Evolutionary conservation across 2,888 invertebrate genomes (phyloP).

Genomic region (Eupeodes luniger): DNA sequence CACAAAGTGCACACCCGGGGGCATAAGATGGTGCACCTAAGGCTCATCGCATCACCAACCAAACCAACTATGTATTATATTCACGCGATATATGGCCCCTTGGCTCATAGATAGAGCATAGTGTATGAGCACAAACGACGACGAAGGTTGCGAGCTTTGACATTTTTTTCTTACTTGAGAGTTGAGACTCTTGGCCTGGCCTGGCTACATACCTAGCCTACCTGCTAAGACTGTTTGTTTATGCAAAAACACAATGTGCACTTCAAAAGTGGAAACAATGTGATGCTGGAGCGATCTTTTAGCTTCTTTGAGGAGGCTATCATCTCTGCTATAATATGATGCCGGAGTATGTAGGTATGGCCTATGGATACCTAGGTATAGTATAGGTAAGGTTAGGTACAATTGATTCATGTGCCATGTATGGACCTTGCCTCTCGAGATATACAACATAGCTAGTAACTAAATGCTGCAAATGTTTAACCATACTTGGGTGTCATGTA

Average conservation of each 20-base stretch:
- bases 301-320: constrained; percentile 21
- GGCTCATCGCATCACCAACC: constrained; percentile 1
- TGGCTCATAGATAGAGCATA: constrained; percentile 3
- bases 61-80: constrained; percentile 36
- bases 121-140: constrained; percentile 6
- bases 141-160: constrained; percentile 74
- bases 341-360: neutral
- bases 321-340: constrained; percentile 16
- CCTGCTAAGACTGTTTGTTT: constrained; percentile 29
- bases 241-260: constrained; percentile 70
- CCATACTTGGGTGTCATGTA: constrained; percentile 77
- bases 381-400: constrained; percentile 6
- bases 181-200: neutral
- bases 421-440: constrained; percentile 46
- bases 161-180: constrained; percentile 41
- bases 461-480: constrained; percentile 76
- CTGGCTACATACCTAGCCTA: neutral
- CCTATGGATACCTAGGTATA: too few relatives aligned
- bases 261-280: constrained; percentile 66
- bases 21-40: constrained; percentile 53
- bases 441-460: constrained; percentile 60
- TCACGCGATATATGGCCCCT: constrained; percentile 8
- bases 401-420: constrained; percentile 75
- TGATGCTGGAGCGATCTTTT: constrained; percentile 47
- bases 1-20: constrained; percentile 73